Percentiles rank a stretch among this genome's conserved stretches.
phyloP scores from a whole-genome alignment of 2,113 vertebrate genomes.

The Pseudorhombus dupliciocellatus region DNA sequence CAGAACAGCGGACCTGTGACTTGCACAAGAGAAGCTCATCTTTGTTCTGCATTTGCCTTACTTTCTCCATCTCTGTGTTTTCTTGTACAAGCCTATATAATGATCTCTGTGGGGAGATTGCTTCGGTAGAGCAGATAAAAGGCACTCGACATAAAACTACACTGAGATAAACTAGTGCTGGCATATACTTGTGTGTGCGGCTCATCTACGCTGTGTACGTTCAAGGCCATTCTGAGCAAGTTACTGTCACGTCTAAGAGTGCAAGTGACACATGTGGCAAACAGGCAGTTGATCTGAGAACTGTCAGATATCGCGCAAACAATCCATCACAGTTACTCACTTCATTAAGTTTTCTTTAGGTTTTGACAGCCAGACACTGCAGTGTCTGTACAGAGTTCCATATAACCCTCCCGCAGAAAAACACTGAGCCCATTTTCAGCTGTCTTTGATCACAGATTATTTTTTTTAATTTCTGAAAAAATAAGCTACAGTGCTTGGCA shows the following conservation, averaged over 20 bases:
- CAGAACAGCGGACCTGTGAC: constrained; percentile 1
- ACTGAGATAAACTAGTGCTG: not conserved
- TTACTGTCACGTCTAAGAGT: not conserved
- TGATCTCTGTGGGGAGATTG: constrained; percentile 39
- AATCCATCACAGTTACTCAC: too few relatives aligned
- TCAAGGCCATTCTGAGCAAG: not conserved
- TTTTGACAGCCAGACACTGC: too few relatives aligned
- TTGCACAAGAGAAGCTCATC: not conserved
- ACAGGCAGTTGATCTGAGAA: too few relatives aligned
- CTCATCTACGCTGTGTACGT: not conserved
- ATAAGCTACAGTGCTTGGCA: too few relatives aligned
- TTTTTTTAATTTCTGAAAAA: too few relatives aligned
- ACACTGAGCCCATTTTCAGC: too few relatives aligned
- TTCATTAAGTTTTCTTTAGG: too few relatives aligned
- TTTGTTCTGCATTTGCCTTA: constrained; percentile 5
- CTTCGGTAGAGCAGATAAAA: constrained; percentile 22
- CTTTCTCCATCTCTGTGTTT: constrained; percentile 14
- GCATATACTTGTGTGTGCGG: not conserved
- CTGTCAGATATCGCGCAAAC: too few relatives aligned
- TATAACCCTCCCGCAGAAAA: too few relatives aligned
- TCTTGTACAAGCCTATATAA: constrained; percentile 17
- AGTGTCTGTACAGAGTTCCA: too few relatives aligned
- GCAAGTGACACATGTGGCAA: too few relatives aligned
- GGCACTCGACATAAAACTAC: constrained; percentile 15
- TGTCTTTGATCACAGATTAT: too few relatives aligned